Conservation (phyloP, 2,888 invertebrate species). For the Gonocerus acuteangulatus region DNA sequence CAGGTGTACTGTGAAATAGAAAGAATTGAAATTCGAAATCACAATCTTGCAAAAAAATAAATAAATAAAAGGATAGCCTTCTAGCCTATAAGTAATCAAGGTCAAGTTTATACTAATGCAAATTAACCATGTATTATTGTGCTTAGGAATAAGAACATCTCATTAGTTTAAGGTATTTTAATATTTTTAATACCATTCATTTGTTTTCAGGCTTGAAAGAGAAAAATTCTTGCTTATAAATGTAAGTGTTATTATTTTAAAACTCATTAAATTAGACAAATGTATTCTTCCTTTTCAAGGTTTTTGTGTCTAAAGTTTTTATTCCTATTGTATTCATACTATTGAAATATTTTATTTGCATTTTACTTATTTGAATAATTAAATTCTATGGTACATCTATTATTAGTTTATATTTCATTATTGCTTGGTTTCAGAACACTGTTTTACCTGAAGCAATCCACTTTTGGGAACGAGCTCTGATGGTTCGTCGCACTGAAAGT, state of each 20-base stretch:
- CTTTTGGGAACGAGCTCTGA: slow-evolving; percentile 88
- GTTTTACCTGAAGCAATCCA: slow-evolving; percentile 84
- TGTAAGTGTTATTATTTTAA: too few relatives aligned
- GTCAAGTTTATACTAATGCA: too few relatives aligned
- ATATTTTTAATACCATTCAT: not conserved
- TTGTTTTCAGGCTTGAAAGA: slow-evolving; percentile 62
- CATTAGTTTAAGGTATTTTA: not conserved
- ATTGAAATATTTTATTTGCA: not conserved
- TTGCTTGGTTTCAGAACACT: slow-evolving; percentile 70
- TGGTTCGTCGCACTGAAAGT: slow-evolving; percentile 76
- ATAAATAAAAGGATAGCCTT: too few relatives aligned
- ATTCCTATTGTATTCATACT: not conserved
- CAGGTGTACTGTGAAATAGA: too few relatives aligned
- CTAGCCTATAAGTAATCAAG: too few relatives aligned
- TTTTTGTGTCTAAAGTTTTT: not conserved
- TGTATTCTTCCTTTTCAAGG: too few relatives aligned
- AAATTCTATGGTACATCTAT: too few relatives aligned
- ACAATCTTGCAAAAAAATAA: too few relatives aligned
- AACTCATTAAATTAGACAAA: not conserved
- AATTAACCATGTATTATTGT: too few relatives aligned
- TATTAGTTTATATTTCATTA: too few relatives aligned
- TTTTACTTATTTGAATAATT: slow-evolving; percentile 37
- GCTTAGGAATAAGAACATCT: too few relatives aligned
- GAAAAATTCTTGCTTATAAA: slow-evolving; percentile 82
- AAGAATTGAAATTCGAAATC: too few relatives aligned